phyloP scores from a whole-genome alignment of 2,888 invertebrate species.

The Stomorhina lunata region DNA sequence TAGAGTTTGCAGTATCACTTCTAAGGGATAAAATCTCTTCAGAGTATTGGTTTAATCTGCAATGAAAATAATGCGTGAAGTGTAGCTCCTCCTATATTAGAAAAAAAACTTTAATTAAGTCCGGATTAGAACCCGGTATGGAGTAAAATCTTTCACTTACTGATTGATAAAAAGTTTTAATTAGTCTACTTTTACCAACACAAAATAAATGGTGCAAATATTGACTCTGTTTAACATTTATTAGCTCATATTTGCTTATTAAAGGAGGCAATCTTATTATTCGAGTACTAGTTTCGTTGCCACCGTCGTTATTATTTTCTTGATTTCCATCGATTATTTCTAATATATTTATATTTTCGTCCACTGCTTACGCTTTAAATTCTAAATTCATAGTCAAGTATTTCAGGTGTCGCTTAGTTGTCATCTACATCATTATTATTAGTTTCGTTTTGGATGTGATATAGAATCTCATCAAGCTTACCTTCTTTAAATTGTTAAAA shows the following conservation, averaged over 20 bases:
- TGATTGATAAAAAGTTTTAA: slow-evolving; percentile 36
- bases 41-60: slow-evolving; percentile 34
- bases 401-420: not conserved
- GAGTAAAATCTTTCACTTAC: slow-evolving; percentile 25
- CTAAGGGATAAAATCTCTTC: slow-evolving; percentile 37
- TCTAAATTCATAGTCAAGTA: slow-evolving; percentile 40
- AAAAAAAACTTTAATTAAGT: slow-evolving; percentile 35
- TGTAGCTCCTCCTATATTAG: slow-evolving; percentile 41
- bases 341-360: slow-evolving; percentile 20
- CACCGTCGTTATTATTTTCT: not conserved
- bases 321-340: not conserved
- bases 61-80: slow-evolving; percentile 40
- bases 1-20: slow-evolving; percentile 28
- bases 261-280: slow-evolving; percentile 25
- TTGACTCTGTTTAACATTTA: slow-evolving; percentile 24
- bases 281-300: not conserved
- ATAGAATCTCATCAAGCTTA: slow-evolving; percentile 12
- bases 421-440: not conserved
- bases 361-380: slow-evolving; percentile 15
- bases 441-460: not conserved
- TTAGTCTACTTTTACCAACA: slow-evolving; percentile 39
- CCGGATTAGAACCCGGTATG: slow-evolving; percentile 22
- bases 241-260: not conserved
- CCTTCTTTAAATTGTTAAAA: slow-evolving; percentile 9
- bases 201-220: slow-evolving; percentile 37